Base-by-base conservation (phyloP, 2,888 invertebrate genomes). In the Andrena dorsata region DNA sequence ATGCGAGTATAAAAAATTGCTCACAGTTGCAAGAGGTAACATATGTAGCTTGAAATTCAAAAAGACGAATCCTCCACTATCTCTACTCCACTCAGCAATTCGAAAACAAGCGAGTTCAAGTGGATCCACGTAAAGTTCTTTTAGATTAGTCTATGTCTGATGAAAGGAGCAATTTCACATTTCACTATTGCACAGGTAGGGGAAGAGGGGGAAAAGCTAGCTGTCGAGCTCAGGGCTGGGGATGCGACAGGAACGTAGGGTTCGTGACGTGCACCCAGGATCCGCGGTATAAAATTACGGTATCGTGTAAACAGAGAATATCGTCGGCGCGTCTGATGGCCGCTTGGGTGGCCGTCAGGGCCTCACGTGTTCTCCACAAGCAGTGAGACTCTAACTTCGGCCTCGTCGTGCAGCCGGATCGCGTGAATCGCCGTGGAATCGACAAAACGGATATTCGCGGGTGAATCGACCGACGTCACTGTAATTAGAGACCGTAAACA, bases 241-340 rank as follows among this genome's bases (percentile, higher is more conserved):
- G 73, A 80, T 68, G 76, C 65, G 83, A 65, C 76, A 83, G 82
- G 47, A 81, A 76, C 76, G 68, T 76, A 86, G 84, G 85, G 79
- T 77, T 84, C 77, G 86, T 88, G 85, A 84, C 77, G 83, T 64
- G 82, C 84, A 74, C 49, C 84, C 82, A 86, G 90, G 92, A 92
- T 92, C 92, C 90, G 92, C 89, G 91, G 92, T 92, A 92, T 92
- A 92, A 92, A 93, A 93, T 93, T 91, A 93, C 93, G 89, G 88
- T 90, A 90, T 90, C 90, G 90, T 92, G 92, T 92, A 93, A 92
- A 93, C 92, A 93, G 83, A 86, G 90, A 85, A 88, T 89, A 90
- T 91, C 90, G 91, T 92, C 93, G 92, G 93, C 92, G 84, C 91
- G 91, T 92, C 89, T 93, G 92, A 92, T 93, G 92, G 89, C 91